Evolutionary conservation across 2,888 invertebrate species (phyloP), one percentile per base, ranked within the genome.

Genomic region (Xestobium rufovillosum): DNA sequence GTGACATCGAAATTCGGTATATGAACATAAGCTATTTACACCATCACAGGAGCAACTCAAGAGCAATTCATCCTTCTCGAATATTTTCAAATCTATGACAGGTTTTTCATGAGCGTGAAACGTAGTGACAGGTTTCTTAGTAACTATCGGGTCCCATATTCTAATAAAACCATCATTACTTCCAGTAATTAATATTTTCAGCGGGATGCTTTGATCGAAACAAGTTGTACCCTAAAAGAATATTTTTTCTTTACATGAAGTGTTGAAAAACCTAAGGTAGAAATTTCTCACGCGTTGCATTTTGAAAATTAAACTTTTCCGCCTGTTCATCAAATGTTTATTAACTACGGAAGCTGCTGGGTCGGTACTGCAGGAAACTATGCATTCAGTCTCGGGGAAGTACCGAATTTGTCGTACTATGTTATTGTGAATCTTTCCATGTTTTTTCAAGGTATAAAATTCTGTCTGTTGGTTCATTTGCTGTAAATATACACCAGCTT

Each of bases 311-410:
- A 72, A 73, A 28, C 73, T 70, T 13, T 68, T 61, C 38, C 71
- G 58, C 39, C 69, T 69, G 13, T 68, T 70, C 1, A 66, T 62
- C n/a, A 68, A 53, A 47, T 72, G 67, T 34, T 58, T 60, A 39
- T 71, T 53, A 47, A 68, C 48, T 9, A 78, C 57, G 9, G 75
- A 72, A 36, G 61, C 62, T n/a, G 59, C 54, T 0, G 66, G 58
- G 52, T 76, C 75, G 48, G 68, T 69, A 25, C 77, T 73, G 56
- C 76, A 77, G 38, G 73, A 70, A 34, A 73, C 53, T 28, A 77
- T 49, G 4, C 71, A 61, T 32, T 68, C 59, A 4, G 70, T 71
- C 11, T 67, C 65, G 1, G 63, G 52, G 25, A 63, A 66, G 57
- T 69, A 72, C 23, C 62, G 50, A 12, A 78, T 56, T 14, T 69